Evolutionary conservation across 2,797 vertebrate genomes (phyloP).

Genomic region (Harpagifer antarcticus): DNA sequence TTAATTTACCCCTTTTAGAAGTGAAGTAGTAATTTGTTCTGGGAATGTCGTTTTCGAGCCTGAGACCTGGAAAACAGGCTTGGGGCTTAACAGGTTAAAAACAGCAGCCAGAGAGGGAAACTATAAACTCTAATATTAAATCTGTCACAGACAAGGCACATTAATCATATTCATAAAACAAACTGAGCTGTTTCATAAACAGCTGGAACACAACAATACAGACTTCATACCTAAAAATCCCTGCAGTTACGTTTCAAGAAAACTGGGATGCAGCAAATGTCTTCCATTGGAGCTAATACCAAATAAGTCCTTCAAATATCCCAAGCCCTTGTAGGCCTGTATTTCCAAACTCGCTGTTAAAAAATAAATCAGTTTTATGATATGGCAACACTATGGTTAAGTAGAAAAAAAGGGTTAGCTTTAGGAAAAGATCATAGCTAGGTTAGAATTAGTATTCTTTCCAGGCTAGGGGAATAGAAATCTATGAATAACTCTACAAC

Average conservation of each 20-base stretch:
- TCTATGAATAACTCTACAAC: neutral
- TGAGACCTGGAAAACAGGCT: no score
- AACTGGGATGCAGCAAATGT: neutral
- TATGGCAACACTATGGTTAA: neutral
- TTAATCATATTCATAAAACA: neutral
- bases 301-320: neutral
- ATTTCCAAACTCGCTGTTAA: neutral
- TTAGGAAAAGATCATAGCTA: neutral
- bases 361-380: neutral
- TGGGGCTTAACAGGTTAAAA: neutral
- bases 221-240: neutral
- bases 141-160: neutral
- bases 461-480: neutral
- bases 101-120: neutral
- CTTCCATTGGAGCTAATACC: neutral
- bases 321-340: neutral
- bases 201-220: neutral
- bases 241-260: neutral
- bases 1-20: no score
- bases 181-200: neutral
- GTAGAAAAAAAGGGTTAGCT: neutral
- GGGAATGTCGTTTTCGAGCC: no score
- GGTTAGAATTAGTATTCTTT: neutral
- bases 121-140: neutral
- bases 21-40: no score